Percentiles rank a stretch among this genome's conserved stretches.
Evolutionary conservation across 2,113 vertebrate genomes (phyloP).

Genomic region (Rana temporaria): DNA sequence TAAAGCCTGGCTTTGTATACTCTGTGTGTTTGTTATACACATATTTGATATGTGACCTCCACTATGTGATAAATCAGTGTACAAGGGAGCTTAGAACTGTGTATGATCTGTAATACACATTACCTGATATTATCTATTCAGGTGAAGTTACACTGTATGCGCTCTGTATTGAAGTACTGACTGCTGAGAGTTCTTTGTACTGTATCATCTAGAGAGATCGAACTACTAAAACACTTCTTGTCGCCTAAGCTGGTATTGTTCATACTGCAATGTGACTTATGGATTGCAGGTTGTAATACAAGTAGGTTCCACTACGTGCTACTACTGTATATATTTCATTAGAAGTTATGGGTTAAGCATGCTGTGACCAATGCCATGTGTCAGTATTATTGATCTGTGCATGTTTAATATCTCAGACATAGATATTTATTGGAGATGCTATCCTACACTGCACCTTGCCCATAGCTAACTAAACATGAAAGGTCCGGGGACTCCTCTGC

Average conservation of each 20-base stretch:
- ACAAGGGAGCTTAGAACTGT: not conserved
- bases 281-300: too few species aligned
- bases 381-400: too few species aligned
- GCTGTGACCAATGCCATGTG: too few species aligned
- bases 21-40: not conserved
- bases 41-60: not conserved
- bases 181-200: not conserved
- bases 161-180: not conserved
- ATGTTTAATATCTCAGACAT: too few species aligned
- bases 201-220: not conserved
- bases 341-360: too few species aligned
- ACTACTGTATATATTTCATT: too few species aligned
- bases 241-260: not conserved
- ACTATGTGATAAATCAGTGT: not conserved
- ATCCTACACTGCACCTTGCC: too few species aligned
- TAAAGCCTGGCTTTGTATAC: not conserved
- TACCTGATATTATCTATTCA: slow-evolving; percentile 9
- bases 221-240: not conserved
- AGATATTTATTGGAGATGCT: too few species aligned
- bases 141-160: slow-evolving; percentile 1
- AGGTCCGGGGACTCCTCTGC: too few species aligned
- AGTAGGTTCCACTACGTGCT: too few species aligned
- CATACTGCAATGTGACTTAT: not conserved
- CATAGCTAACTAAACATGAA: too few species aligned
- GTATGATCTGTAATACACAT: not conserved